phyloP scores from a whole-genome alignment of 2,113 vertebrate genomes.

The Astur gentilis region DNA sequence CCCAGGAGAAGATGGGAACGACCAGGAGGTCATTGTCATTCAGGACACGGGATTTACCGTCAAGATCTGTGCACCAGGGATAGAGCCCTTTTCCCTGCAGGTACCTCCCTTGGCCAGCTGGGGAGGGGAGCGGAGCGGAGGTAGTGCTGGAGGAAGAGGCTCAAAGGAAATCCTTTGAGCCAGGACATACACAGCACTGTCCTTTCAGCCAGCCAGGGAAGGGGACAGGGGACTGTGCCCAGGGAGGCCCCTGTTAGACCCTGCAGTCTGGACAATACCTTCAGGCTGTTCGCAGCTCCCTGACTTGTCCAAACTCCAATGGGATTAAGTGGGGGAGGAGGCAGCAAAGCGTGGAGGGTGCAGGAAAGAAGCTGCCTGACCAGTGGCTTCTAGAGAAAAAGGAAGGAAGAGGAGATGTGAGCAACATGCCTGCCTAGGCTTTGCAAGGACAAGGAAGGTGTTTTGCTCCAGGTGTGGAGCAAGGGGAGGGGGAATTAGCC shows the following conservation, averaged over 20 bases:
- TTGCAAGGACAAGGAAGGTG: background rate
- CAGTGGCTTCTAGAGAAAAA: background rate
- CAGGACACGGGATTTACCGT: constrained; percentile 98
- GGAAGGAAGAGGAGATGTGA: accelerated
- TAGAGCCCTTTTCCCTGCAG: constrained; percentile 94
- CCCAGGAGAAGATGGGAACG: constrained; percentile 82
- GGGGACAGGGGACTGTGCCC: background rate
- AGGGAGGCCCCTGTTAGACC: background rate
- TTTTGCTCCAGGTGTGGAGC: background rate
- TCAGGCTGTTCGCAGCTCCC: background rate
- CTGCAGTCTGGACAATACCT: background rate
- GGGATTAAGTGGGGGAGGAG: background rate
- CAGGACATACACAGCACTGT: background rate
- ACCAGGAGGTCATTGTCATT: constrained; percentile 98
- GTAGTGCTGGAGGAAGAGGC: too few relatives aligned
- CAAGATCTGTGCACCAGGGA: constrained; percentile 91
- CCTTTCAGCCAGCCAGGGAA: background rate
- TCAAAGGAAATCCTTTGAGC: background rate
- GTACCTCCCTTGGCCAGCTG: constrained; percentile 36
- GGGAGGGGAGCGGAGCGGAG: background rate
- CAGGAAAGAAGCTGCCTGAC: background rate
- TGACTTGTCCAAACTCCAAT: accelerated
- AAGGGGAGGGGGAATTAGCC: background rate
- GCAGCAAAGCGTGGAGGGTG: background rate
- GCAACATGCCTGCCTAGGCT: background rate